Evolutionary conservation across 1,140 invertebrate species (phyloP).

Genomic region (Lethocerus indicus): DNA sequence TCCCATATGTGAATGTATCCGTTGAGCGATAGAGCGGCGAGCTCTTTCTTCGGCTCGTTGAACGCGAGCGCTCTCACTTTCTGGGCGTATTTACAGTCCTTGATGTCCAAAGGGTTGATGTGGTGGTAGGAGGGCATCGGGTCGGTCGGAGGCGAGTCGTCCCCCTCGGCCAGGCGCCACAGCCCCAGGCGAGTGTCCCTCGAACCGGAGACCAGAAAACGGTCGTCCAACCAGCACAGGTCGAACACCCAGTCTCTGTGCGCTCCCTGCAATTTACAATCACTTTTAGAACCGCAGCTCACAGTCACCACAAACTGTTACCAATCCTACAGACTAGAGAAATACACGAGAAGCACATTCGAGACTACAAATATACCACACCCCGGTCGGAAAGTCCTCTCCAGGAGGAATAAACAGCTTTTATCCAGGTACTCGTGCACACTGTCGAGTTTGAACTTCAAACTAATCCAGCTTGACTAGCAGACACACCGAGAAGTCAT

Average conservation of each 20-base stretch:
- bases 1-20: constrained; percentile 82
- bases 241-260: constrained; percentile 93
- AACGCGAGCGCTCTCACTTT: constrained; percentile 80
- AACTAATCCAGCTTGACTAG: too few relatives aligned
- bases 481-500: too few relatives aligned
- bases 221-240: constrained; percentile 90
- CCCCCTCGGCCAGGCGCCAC: constrained; percentile 42
- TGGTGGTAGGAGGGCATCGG: constrained; percentile 21
- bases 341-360: too few relatives aligned
- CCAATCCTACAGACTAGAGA: too few relatives aligned
- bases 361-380: too few relatives aligned
- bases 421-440: too few relatives aligned
- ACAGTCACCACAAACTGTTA: too few relatives aligned
- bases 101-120: constrained; percentile 51
- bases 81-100: constrained; percentile 52
- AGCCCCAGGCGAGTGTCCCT: constrained; percentile 72
- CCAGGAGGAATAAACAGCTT: too few relatives aligned
- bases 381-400: too few relatives aligned
- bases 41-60: constrained; percentile 68
- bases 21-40: constrained; percentile 83
- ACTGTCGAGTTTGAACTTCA: too few relatives aligned
- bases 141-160: constrained; percentile 4
- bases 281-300: too few relatives aligned
- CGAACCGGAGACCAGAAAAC: constrained; percentile 85
- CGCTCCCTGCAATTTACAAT: constrained; percentile 25